These are phyloP conservation scores for Oriolus oriolus DNA, from an alignment of 2,113 vertebrate species.

Conservation along the genomic window DNA sequence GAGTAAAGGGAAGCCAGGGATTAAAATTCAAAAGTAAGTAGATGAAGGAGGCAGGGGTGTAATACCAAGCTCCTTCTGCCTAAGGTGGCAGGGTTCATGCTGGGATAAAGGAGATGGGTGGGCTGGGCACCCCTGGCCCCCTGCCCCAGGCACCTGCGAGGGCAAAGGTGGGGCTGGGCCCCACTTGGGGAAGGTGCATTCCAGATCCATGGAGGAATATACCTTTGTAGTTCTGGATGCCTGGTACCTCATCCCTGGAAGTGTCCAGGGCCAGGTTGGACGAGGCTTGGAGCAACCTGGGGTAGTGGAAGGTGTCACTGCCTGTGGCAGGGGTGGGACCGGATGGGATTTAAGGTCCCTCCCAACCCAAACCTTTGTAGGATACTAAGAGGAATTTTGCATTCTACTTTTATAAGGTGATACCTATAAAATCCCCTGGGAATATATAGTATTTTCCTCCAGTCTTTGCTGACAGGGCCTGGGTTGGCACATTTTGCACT, in stretches of 20 bases:
- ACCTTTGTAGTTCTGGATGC: not conserved
- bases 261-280: not conserved
- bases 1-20: not conserved
- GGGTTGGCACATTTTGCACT: fast-evolving
- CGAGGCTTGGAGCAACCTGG: fast-evolving
- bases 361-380: not conserved
- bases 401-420: not conserved
- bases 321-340: fast-evolving
- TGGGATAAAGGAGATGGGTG: not conserved
- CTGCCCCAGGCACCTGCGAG: fast-evolving
- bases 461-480: not conserved
- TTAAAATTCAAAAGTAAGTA: not conserved
- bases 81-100: fast-evolving
- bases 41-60: not conserved
- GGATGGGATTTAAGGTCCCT: not conserved
- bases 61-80: not conserved
- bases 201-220: not conserved
- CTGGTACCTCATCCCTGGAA: not conserved
- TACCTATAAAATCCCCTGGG: not conserved
- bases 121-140: not conserved
- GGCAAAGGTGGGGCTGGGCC: not conserved
- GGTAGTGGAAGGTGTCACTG: not conserved
- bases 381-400: not conserved
- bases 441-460: not conserved
- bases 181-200: not conserved